These are phyloP conservation scores for Physocephala rufipes DNA, from an alignment of 2,888 invertebrate species.

Conservation along the genomic window DNA sequence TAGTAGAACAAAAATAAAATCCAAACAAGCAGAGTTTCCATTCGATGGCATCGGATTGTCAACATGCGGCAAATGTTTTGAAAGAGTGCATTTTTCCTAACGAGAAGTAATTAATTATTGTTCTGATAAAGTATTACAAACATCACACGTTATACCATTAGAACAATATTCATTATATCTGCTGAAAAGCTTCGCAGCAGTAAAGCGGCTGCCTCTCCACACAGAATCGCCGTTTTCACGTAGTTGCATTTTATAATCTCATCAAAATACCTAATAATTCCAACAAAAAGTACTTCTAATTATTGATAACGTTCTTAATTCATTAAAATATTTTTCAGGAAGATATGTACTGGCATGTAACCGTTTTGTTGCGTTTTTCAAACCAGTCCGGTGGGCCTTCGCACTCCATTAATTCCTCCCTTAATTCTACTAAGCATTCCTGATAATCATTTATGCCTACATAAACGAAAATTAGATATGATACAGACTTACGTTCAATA, in stretches of 20 bases:
- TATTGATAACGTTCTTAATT: not conserved
- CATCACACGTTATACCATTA: slow-evolving; percentile 41
- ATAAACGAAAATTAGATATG: no score
- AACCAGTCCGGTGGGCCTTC: slow-evolving; percentile 69
- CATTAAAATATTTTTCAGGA: not conserved
- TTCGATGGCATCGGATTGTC: slow-evolving; percentile 55
- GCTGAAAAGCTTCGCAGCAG: slow-evolving; percentile 57
- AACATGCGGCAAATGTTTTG: slow-evolving; percentile 54
- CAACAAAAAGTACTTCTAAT: no score
- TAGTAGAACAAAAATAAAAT: not conserved
- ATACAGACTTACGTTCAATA: no score
- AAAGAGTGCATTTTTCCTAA: slow-evolving; percentile 51
- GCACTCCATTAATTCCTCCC: slow-evolving; percentile 68
- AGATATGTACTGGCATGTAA: slow-evolving; percentile 64
- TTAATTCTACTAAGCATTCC: slow-evolving; percentile 65
- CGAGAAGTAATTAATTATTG: slow-evolving; percentile 23
- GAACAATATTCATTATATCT: slow-evolving; percentile 51
- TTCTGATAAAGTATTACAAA: not conserved
- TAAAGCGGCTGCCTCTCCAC: slow-evolving; percentile 66
- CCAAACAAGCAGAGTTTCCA: not conserved
- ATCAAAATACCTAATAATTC: slow-evolving; percentile 62
- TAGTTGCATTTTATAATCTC: slow-evolving; percentile 68
- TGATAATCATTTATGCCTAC: slow-evolving; percentile 60
- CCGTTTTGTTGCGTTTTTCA: slow-evolving; percentile 64
- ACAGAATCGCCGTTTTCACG: slow-evolving; percentile 67